Evolutionary conservation across 2,888 invertebrate species (phyloP).

Genomic region (Drosophila vallismaia): DNA sequence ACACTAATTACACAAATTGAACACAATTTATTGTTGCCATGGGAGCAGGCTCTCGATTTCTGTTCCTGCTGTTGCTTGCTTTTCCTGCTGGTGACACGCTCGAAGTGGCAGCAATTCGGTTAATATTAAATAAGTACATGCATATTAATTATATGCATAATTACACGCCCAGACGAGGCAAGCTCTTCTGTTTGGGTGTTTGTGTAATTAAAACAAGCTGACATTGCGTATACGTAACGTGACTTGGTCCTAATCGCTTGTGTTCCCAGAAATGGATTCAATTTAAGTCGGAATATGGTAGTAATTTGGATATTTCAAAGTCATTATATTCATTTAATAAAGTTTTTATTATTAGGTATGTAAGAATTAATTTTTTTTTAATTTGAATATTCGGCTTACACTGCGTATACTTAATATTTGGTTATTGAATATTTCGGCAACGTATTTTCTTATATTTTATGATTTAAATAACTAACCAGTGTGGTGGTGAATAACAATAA

Average conservation of each 20-base stretch:
- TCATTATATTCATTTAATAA: background rate
- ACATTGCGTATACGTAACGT: slow-evolving; percentile 63
- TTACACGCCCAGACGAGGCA: slow-evolving; percentile 51
- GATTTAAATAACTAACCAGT: too few relatives aligned
- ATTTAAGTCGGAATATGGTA: background rate
- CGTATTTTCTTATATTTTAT: too few relatives aligned
- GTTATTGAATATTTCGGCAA: too few relatives aligned
- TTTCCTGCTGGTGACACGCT: slow-evolving; percentile 43
- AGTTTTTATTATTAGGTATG: background rate
- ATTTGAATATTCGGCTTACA: too few relatives aligned
- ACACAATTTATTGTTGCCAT: slow-evolving; percentile 63
- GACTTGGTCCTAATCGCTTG: slow-evolving; percentile 38
- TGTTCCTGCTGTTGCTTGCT: slow-evolving; percentile 24
- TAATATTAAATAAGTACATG: slow-evolving; percentile 66
- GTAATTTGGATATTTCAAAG: background rate
- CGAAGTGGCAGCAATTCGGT: slow-evolving; percentile 67
- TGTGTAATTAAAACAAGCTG: slow-evolving; percentile 59
- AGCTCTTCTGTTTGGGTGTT: slow-evolving; percentile 29
- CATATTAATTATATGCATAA: slow-evolving; percentile 77
- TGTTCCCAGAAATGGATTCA: slow-evolving; percentile 13
- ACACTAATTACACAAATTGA: slow-evolving; percentile 74
- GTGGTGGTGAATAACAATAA: background rate
- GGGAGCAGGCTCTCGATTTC: slow-evolving; percentile 18
- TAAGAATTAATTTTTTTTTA: too few relatives aligned
- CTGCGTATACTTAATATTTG: too few relatives aligned